These are phyloP conservation scores for Sternotherus odoratus DNA, from an alignment of 2,797 vertebrate species.

Conservation along the genomic window DNA sequence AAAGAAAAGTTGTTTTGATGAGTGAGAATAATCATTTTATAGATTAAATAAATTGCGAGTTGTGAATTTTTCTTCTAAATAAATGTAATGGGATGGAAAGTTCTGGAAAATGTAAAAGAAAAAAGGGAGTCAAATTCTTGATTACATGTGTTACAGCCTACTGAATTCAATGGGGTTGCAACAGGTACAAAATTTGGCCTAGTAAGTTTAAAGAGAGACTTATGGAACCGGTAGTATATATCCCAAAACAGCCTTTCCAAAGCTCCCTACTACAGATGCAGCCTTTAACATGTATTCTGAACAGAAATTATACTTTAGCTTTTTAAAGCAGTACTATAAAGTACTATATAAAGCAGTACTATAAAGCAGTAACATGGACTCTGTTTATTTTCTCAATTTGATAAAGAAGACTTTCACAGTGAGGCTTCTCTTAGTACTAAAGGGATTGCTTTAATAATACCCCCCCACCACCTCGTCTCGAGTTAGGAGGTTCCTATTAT, in stretches of 20 bases:
- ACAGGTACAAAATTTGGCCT: neutral
- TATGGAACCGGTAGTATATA: neutral
- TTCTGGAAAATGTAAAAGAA: neutral
- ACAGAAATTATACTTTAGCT: neutral
- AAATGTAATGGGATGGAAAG: neutral
- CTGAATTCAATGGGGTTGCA: neutral
- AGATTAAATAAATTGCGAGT: neutral
- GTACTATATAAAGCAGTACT: too few relatives aligned
- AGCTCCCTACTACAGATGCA: too few relatives aligned
- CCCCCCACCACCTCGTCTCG: neutral
- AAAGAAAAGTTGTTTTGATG: neutral
- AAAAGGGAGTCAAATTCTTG: neutral
- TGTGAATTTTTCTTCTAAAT: neutral
- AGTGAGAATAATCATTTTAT: neutral
- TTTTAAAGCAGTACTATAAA: too few relatives aligned
- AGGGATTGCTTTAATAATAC: neutral
- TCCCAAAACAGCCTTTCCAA: neutral
- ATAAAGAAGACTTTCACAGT: neutral
- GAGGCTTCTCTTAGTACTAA: neutral
- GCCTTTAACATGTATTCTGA: neutral
- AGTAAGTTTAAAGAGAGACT: accelerated
- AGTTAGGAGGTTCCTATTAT: neutral
- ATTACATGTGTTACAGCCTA: neutral
- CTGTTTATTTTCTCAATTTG: neutral
- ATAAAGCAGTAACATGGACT: too few relatives aligned